Percentiles rank a stretch among this genome's conserved stretches.
Evolutionary conservation across 64 coral and sea anemone species (phyloP).

Genomic region (Anthopleura sola): DNA sequence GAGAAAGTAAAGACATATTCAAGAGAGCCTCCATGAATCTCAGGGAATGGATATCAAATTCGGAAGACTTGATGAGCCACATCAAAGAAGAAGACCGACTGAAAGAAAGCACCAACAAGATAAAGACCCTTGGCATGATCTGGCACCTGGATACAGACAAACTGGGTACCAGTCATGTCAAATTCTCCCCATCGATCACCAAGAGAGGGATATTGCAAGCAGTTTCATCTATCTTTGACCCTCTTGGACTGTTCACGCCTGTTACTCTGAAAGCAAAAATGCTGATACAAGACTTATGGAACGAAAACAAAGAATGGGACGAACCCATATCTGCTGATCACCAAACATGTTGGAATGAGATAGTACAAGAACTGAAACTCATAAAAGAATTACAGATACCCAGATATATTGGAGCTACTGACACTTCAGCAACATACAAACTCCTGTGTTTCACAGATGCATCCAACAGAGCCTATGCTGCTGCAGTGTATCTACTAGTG

Average conservation of each 20-base stretch:
- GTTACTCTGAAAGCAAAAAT: conserved; percentile 36
- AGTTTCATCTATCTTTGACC: conserved; percentile 55
- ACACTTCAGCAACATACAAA: not conserved
- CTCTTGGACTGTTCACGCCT: conserved; percentile 48
- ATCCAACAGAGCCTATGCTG: not conserved
- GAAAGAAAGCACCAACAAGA: not conserved
- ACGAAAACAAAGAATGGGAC: conserved; percentile 51
- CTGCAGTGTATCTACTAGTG: conserved; percentile 31
- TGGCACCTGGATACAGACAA: not conserved
- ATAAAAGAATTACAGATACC: not conserved
- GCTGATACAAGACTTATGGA: conserved; percentile 35
- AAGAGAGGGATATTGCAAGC: conserved; percentile 45
- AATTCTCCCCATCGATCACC: too few relatives aligned
- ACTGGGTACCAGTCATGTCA: not conserved
- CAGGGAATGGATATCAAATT: conserved; percentile 49
- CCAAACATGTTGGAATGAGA: conserved; percentile 32
- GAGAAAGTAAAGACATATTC: conserved; percentile 46
- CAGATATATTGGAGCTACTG: not conserved
- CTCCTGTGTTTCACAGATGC: not conserved
- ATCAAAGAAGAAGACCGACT: conserved; percentile 23
- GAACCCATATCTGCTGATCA: conserved; percentile 35
- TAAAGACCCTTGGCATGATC: not conserved
- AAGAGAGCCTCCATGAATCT: conserved; percentile 31
- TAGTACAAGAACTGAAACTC: conserved; percentile 16
- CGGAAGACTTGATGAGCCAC: conserved; percentile 24